Evolutionary conservation across 2,113 vertebrate species (phyloP).

Genomic region (Parus major): DNA sequence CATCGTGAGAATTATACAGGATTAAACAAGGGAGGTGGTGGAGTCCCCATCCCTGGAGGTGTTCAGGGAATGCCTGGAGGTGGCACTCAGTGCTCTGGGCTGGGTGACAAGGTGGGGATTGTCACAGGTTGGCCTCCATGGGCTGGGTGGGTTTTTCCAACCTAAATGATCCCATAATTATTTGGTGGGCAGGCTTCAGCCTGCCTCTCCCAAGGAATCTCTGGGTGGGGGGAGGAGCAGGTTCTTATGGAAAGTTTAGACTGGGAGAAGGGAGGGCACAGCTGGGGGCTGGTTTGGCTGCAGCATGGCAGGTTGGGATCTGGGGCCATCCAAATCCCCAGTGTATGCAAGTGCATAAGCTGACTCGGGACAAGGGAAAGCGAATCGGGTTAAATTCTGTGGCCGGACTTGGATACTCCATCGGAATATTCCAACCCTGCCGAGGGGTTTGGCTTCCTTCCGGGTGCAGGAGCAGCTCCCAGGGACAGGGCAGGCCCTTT

Average conservation of each 20-base stretch:
- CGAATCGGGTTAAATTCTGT: neutral
- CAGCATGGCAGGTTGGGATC: fast-evolving
- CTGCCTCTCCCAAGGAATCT: neutral
- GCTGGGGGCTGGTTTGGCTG: neutral
- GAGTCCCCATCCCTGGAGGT: neutral
- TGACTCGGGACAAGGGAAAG: neutral
- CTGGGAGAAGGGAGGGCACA: neutral
- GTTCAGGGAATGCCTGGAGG: neutral
- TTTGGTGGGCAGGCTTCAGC: neutral
- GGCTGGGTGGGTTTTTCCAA: neutral
- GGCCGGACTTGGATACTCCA: fast-evolving
- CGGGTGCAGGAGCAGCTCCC: neutral
- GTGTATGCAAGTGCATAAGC: neutral
- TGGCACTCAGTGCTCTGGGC: neutral
- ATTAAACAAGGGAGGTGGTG: neutral
- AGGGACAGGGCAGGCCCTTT: neutral
- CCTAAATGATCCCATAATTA: fast-evolving
- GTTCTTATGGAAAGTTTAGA: neutral
- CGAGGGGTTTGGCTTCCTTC: neutral
- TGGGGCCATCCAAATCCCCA: neutral
- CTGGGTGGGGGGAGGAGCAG: neutral
- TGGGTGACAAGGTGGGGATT: neutral
- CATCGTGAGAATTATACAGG: neutral
- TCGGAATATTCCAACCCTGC: neutral
- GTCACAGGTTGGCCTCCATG: neutral